These are phyloP conservation scores for Penaeus vannamei DNA, from an alignment of 1,140 invertebrate genomes.

Conservation along the genomic window DNA sequence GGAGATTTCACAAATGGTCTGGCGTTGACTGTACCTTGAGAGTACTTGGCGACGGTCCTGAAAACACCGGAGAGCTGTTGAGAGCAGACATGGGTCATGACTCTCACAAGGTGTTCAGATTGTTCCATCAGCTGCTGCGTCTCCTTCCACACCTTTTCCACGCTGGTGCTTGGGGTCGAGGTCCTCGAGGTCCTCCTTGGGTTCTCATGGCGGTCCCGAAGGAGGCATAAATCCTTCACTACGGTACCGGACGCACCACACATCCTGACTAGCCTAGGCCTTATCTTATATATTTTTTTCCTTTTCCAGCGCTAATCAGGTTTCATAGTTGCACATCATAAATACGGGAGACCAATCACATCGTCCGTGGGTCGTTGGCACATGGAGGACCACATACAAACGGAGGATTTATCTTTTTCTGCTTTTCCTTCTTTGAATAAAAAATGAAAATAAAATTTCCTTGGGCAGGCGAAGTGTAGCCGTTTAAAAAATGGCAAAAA, in stretches of 20 bases:
- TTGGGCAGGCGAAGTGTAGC: slow-evolving; percentile 2
- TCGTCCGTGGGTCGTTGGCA: slow-evolving; percentile 29
- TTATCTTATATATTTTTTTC: background rate
- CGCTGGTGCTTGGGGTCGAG: background rate
- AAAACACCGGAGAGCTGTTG: slow-evolving; percentile 36
- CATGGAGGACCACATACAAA: background rate
- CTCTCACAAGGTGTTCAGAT: slow-evolving; percentile 37
- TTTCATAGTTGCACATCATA: slow-evolving; percentile 41
- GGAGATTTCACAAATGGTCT: too few species aligned
- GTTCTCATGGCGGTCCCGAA: background rate
- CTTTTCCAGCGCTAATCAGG: slow-evolving; percentile 33
- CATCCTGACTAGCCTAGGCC: slow-evolving; percentile 26
- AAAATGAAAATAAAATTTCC: background rate
- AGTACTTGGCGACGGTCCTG: slow-evolving; percentile 38
- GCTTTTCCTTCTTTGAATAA: background rate
- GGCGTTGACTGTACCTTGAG: slow-evolving; percentile 30
- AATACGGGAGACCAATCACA: slow-evolving; percentile 7
- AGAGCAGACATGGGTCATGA: slow-evolving; percentile 50
- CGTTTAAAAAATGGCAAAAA: background rate
- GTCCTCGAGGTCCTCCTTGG: background rate
- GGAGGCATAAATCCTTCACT: slow-evolving; percentile 17
- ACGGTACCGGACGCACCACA: slow-evolving; percentile 29
- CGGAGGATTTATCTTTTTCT: too few species aligned
- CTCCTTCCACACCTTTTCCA: slow-evolving; percentile 54
- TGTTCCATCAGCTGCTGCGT: slow-evolving; percentile 53